Evolutionary conservation across 2,888 invertebrate genomes (phyloP).

Genomic region (Melinaea marsaeus): DNA sequence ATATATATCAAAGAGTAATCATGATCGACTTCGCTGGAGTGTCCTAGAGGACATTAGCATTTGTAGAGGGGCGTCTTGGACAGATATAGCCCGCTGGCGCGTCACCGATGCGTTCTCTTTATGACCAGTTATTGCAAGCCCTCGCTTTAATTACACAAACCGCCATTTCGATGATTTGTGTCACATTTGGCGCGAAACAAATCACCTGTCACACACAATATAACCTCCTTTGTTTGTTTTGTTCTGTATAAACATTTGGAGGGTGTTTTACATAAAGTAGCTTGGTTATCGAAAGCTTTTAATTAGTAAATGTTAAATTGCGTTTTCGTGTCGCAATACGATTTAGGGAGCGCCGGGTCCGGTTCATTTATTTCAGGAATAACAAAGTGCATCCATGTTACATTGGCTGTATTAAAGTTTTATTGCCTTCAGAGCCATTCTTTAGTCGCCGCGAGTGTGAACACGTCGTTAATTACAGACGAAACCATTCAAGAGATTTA

Average conservation of each 20-base stretch:
- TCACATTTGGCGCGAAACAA: conserved; percentile 66
- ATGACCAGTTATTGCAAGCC: conserved; percentile 70
- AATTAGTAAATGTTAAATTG: conserved; percentile 51
- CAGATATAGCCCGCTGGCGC: conserved; percentile 69
- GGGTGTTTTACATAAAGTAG: not conserved
- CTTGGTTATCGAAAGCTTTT: conserved; percentile 34
- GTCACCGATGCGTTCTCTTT: conserved; percentile 70
- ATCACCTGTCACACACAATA: conserved; percentile 40
- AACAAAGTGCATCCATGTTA: conserved; percentile 57
- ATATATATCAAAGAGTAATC: conserved; percentile 35
- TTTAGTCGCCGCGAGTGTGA: conserved; percentile 60
- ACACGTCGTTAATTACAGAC: conserved; percentile 66
- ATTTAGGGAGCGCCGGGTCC: conserved; percentile 42
- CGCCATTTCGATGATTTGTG: conserved; percentile 70
- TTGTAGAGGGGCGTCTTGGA: conserved; percentile 69
- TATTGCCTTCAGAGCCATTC: conserved; percentile 64
- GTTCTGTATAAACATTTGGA: not conserved
- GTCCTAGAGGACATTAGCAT: conserved; percentile 77
- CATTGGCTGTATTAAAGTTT: conserved; percentile 66
- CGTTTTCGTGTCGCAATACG: conserved; percentile 48
- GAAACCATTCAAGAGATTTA: conserved; percentile 71
- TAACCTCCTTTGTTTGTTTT: not conserved
- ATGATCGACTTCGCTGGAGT: conserved; percentile 54
- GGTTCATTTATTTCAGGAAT: conserved; percentile 51
- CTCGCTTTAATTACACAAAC: conserved; percentile 62